phyloP scores from a whole-genome alignment of 2,113 vertebrate species.

The Ursus arctos region DNA sequence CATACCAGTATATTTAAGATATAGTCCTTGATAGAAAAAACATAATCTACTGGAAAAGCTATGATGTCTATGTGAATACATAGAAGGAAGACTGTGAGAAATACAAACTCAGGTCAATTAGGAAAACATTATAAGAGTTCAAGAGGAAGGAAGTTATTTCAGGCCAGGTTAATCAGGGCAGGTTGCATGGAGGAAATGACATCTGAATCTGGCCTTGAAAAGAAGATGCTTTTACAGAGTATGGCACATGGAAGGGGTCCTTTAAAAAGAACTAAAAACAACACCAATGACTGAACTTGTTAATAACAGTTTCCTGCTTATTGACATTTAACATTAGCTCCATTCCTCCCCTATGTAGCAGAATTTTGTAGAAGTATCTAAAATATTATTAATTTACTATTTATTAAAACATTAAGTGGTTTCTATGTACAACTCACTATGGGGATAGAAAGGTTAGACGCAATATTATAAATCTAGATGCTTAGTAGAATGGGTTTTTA shows the following conservation, averaged over 20 bases:
- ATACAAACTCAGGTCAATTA: neutral
- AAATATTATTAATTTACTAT: neutral
- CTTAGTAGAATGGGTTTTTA: neutral
- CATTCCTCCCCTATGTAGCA: neutral
- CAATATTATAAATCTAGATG: neutral
- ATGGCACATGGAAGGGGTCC: neutral
- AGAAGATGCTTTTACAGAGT: neutral
- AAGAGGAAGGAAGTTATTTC: neutral
- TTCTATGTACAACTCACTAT: neutral
- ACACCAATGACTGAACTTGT: neutral
- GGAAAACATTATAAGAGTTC: neutral
- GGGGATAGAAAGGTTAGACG: neutral
- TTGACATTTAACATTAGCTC: neutral
- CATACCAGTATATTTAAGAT: neutral
- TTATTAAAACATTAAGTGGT: neutral
- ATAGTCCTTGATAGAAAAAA: neutral
- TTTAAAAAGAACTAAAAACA: neutral
- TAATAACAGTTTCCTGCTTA: neutral
- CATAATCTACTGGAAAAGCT: neutral
- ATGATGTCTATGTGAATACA: neutral
- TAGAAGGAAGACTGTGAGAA: neutral
- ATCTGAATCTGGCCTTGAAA: constrained; percentile 1
- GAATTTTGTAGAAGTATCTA: neutral
- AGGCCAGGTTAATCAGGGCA: neutral
- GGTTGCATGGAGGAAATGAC: neutral